Conservation (phyloP, 2,888 invertebrate genomes). For the Cheilosia vulpina region DNA sequence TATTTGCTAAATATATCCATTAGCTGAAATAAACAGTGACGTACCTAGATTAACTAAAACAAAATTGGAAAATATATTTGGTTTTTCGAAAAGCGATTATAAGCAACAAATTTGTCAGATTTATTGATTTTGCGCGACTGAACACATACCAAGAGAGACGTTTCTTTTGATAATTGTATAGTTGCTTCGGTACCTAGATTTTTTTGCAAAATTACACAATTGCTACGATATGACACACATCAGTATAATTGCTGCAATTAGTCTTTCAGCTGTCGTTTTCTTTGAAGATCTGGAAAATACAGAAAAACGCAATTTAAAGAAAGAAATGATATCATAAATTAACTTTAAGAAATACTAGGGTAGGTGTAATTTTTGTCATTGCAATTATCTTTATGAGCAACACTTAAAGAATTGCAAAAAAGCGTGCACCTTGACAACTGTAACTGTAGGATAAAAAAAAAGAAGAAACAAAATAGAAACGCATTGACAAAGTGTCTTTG, state of each 20-base stretch:
- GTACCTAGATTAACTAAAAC: too few relatives aligned
- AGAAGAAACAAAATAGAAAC: too few relatives aligned
- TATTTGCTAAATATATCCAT: too few relatives aligned
- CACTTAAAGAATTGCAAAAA: background rate
- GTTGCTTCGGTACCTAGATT: background rate
- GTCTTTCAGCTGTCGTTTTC: background rate
- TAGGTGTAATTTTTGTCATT: background rate
- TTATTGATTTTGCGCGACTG: background rate
- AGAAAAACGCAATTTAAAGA: background rate
- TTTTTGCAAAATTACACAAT: background rate
- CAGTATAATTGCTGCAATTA: background rate
- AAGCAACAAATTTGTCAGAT: background rate
- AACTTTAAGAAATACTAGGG: background rate
- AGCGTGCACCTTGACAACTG: background rate
- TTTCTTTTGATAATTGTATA: background rate
- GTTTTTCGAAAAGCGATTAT: background rate
- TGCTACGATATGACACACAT: background rate
- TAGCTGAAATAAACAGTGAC: too few relatives aligned
- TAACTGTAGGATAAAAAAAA: too few relatives aligned
- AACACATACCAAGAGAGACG: background rate
- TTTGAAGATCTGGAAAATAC: background rate
- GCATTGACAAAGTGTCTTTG: too few relatives aligned
- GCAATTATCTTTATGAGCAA: background rate
- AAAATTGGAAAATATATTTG: too few relatives aligned
- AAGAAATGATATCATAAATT: background rate